Conservation (phyloP, 2,797 vertebrate species). For the Anguilla megastoma region DNA sequence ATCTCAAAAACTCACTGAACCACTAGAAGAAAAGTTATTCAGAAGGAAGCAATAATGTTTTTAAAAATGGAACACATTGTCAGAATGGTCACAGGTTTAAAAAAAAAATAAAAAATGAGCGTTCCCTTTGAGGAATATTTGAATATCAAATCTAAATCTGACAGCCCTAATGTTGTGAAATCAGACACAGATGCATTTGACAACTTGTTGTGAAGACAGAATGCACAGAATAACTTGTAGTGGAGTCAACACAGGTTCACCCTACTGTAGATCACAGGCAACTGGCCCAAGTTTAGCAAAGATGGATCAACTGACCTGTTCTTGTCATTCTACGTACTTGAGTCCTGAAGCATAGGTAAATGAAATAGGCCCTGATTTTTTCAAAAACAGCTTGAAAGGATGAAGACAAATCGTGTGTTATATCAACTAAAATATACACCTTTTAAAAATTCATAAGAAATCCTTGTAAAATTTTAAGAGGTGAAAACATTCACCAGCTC, state of each 20-base stretch:
- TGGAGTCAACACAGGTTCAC: not conserved
- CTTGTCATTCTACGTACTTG: not conserved
- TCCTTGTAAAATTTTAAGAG: slow-evolving; percentile 10
- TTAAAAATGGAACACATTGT: too few species aligned
- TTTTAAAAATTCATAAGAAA: slow-evolving; percentile 1
- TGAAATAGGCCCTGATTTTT: not conserved
- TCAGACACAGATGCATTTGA: not conserved
- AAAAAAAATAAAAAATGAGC: not conserved
- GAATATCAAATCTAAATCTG: not conserved
- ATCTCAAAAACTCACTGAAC: too few species aligned
- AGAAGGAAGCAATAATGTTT: too few species aligned
- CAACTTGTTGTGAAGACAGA: not conserved
- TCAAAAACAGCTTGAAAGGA: not conserved
- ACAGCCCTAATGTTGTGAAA: not conserved
- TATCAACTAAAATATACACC: not conserved
- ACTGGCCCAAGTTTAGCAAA: not conserved
- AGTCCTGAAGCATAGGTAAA: not conserved
- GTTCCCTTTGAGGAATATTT: not conserved
- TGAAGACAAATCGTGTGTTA: not conserved
- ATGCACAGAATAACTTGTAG: not conserved
- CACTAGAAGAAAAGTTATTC: too few species aligned
- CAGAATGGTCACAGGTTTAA: too few species aligned
- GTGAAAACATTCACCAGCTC: slow-evolving; percentile 16
- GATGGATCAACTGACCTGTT: not conserved
- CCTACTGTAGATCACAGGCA: not conserved